Conservation (phyloP, 2,888 invertebrate genomes). For the Acleris emargana region DNA sequence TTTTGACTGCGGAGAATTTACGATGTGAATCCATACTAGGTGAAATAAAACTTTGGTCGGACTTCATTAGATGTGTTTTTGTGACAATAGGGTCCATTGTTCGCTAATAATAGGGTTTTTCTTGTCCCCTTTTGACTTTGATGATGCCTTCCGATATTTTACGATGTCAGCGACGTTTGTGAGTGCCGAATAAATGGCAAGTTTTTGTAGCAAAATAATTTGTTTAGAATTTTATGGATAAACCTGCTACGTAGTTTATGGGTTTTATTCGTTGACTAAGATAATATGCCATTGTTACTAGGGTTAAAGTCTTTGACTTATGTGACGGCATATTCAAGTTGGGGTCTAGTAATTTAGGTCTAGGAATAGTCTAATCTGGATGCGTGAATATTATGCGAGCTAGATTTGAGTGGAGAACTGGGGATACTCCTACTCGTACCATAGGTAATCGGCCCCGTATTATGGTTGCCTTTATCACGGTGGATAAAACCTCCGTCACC, state of each 20-base stretch:
- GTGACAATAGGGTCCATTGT: slow-evolving; percentile 61
- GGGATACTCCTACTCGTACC: no score
- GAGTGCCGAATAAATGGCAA: slow-evolving; percentile 32
- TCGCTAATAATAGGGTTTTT: slow-evolving; percentile 59
- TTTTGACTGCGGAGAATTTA: slow-evolving; percentile 82
- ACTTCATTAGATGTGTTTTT: slow-evolving; percentile 78
- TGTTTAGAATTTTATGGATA: slow-evolving; percentile 3
- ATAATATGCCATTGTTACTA: no score
- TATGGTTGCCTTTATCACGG: no score
- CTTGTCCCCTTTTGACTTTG: slow-evolving; percentile 53
- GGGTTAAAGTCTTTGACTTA: no score
- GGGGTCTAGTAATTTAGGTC: no score
- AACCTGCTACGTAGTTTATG: neutral
- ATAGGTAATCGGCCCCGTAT: no score
- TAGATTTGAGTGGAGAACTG: no score
- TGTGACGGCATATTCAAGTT: no score
- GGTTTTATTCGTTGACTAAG: no score
- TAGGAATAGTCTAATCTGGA: no score
- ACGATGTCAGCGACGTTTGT: slow-evolving; percentile 36
- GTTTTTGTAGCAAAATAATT: slow-evolving; percentile 6
- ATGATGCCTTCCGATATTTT: slow-evolving; percentile 69
- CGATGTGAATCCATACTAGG: slow-evolving; percentile 76
- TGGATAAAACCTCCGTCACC: no score
- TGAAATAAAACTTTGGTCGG: slow-evolving; percentile 71
- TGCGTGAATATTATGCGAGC: no score